Base-by-base conservation (phyloP, 2,113 vertebrate genomes). In the Sturnira hondurensis region DNA sequence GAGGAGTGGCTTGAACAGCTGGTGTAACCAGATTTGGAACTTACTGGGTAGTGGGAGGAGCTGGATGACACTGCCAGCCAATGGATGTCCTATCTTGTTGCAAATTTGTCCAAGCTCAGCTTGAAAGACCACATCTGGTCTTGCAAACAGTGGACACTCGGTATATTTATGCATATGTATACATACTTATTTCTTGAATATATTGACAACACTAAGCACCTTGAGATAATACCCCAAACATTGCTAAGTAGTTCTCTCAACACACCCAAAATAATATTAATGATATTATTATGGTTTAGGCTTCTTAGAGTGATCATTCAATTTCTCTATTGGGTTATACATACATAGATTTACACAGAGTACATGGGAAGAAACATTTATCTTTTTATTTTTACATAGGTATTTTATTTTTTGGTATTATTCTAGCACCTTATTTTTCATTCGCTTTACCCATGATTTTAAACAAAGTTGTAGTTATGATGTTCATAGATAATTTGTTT, bases 11-110 rank as follows among this genome's bases (percentile, higher is more conserved):
- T 93, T 71, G 96, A 91, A 74, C 74, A 94, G 95, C 97, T 97
- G 94, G 96, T 93, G 74, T 68, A 93, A 96, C 96, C 92, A 96
- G 95, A 95, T 94, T 84, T 41, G 38, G 93, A 50, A 58, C 84
- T 91, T 91, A n/a, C 33, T 95, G 85, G 81, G 54, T n/a, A 83
- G 84, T 94, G 65, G 94, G 96, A 95, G 96, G 92, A 77, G 76
- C 11, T 28, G 17, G 74, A 47, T 90, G 80, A 92, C 82, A 38
- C 65, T 7, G 4, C 52, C 45, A 89, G 14, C 38, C 83, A 80
- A 9, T 58, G 43, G 86, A 15, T 91, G 54, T 83, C 56, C 77
- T 83, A 47, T 83, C 68, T 56, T 70, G 85, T 58, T 38, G 45
- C 28, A 65, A 84, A 58, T 33, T 56, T 71, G 88, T 91, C 81